Evolutionary conservation across 64 coral and sea anemone species (phyloP), one percentile per base, ranked within the genome.

Genomic region (Pachyseris speciosa): DNA sequence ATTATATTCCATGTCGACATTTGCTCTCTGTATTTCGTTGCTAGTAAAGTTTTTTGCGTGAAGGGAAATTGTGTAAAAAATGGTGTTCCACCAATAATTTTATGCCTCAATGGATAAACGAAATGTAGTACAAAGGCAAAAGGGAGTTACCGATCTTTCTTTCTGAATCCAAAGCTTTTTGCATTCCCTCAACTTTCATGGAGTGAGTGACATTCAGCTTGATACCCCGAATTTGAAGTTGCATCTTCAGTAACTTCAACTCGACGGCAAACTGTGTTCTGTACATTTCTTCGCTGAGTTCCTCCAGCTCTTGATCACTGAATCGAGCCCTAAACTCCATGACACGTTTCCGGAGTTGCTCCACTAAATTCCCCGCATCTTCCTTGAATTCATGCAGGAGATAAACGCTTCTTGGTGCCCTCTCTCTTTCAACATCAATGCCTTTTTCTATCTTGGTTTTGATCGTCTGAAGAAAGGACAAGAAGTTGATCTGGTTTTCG

Each of bases 281-380:
- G 22, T 66, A 37, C 33, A 94, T 72, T 49, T 94, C 93, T 12
- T 94, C 79, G 41, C 78, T 86, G n/a, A 94, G 81, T 16, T 94
- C 93, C 3, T 94, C 87, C 43, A 90, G 30, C 44, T 94, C 93
- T 34, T 94, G 93, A 5, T 94, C 87, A 36, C 93, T 90, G 27
- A 94, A 90, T 29, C 93, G 57, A 40, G 9, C 33, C 17, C 93
- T 30, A 37, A n/a, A 7, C 9, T 25, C 22, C 79, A 89, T 90
- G 1, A 94, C 64, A 40, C 72, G 76, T 9, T 31, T 15, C 22
- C 71, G 32, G 4, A 94, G 49, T 37, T 77, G 7, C 24, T 37
- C 53, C 7, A 94, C 64, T 25, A 40, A 8, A 47, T 22, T 66
- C 17, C 86, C 31, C 0, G 85, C 40, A 9, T 38, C 31, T 41